These are phyloP conservation scores for Melinopterus prodromus DNA, from an alignment of 2,888 invertebrate species.

Conservation along the genomic window DNA sequence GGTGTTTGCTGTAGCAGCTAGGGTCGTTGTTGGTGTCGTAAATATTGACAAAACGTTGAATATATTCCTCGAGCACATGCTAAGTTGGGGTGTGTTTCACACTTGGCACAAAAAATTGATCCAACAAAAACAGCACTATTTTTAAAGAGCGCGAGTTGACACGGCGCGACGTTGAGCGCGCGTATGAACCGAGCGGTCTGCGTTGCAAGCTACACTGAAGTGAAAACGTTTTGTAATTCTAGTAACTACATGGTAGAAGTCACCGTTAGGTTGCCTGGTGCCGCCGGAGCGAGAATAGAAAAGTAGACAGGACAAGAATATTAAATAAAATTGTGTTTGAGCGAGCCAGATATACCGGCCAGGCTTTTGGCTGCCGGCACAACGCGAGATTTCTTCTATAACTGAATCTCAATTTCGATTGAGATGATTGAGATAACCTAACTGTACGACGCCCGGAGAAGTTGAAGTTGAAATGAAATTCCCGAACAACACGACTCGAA, in stretches of 20 bases:
- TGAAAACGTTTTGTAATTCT: slow-evolving; percentile 34
- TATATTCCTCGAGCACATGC: not conserved
- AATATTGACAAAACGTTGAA: slow-evolving; percentile 4
- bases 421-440: not conserved
- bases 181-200: not conserved
- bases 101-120: slow-evolving; percentile 4
- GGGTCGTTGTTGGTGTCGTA: not conserved
- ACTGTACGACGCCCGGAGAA: not conserved
- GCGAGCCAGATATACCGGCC: not conserved
- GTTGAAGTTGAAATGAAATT: not conserved
- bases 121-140: not conserved
- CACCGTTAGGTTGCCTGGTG: slow-evolving; percentile 27
- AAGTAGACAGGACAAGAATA: not conserved
- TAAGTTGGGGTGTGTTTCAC: not conserved
- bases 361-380: not conserved
- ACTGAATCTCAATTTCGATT: slow-evolving; percentile 4
- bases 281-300: not conserved
- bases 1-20: not conserved
- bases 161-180: not conserved
- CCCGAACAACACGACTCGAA: not conserved
- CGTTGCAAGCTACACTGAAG: slow-evolving; percentile 9
- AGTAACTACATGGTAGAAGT: slow-evolving; percentile 31
- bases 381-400: not conserved
- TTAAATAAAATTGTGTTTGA: not conserved
- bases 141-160: not conserved